Conservation (phyloP, 35 echinoderm and acorn worm species). For the Hemicentrotus pulcherrimus region DNA sequence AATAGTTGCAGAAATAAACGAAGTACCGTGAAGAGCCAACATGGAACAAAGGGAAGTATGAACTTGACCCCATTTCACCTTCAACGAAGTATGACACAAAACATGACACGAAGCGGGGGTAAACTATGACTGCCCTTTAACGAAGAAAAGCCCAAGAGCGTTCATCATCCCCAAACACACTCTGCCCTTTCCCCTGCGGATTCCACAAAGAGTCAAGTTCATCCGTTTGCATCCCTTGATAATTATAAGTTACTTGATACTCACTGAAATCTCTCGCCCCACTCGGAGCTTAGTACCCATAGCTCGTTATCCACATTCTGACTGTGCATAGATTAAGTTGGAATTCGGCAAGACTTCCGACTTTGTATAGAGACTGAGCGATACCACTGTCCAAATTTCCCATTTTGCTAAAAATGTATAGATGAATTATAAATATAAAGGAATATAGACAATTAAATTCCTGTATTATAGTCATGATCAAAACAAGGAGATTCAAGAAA, state of each 20-base stretch:
- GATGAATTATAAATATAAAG: neutral
- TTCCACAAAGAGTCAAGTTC: neutral
- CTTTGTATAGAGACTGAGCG: neutral
- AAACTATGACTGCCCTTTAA: neutral
- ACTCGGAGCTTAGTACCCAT: neutral
- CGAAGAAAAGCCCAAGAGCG: neutral
- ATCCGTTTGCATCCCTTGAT: neutral
- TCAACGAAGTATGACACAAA: neutral
- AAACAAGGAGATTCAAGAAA: no score
- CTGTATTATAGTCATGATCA: no score
- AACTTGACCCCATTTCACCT: no score
- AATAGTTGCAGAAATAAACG: no score
- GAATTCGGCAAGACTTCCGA: neutral
- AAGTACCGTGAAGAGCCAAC: no score
- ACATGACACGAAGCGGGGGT: neutral
- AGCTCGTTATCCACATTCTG: neutral
- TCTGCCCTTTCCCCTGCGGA: neutral
- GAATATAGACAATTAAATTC: neutral
- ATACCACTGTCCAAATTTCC: neutral
- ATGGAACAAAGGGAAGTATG: no score
- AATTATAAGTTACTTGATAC: neutral
- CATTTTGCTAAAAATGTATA: neutral
- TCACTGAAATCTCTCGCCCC: neutral
- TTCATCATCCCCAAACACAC: constrained; percentile 10
- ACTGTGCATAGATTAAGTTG: neutral